Conservation (phyloP, 2,888 invertebrate species). For the Linnaemya vulpina region DNA sequence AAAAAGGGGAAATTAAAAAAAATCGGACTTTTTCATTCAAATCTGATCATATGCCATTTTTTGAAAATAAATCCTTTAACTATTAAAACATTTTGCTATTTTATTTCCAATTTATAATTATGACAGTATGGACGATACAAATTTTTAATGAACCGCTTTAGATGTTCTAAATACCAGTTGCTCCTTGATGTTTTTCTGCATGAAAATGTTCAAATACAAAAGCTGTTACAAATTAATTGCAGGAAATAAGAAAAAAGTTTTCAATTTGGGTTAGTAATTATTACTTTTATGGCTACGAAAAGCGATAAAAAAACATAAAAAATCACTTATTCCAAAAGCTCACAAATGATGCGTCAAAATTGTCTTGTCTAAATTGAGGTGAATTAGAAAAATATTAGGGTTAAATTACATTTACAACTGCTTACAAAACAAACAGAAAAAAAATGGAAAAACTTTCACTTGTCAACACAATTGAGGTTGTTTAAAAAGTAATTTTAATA, state of each 20-base stretch:
- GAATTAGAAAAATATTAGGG: background rate
- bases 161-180: slow-evolving; percentile 5
- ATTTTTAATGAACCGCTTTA: background rate
- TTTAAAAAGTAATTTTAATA: no score
- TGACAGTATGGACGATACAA: background rate
- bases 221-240: slow-evolving; percentile 49
- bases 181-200: background rate
- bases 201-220: slow-evolving; percentile 2
- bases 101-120: no score
- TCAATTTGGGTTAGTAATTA: slow-evolving; percentile 36
- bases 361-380: background rate
- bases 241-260: slow-evolving; percentile 44
- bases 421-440: no score
- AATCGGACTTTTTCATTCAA: no score
- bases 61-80: no score
- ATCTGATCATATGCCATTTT: no score
- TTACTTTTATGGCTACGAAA: background rate
- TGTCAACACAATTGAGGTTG: no score
- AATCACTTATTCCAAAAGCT: background rate
- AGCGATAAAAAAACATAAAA: background rate
- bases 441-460: no score
- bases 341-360: no score
- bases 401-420: no score
- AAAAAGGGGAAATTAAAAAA: no score
- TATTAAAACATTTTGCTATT: no score